Percentiles rank a stretch among this genome's conserved stretches.
Evolutionary conservation across 2,888 invertebrate genomes (phyloP).

Genomic region (Lycaena phlaeas): DNA sequence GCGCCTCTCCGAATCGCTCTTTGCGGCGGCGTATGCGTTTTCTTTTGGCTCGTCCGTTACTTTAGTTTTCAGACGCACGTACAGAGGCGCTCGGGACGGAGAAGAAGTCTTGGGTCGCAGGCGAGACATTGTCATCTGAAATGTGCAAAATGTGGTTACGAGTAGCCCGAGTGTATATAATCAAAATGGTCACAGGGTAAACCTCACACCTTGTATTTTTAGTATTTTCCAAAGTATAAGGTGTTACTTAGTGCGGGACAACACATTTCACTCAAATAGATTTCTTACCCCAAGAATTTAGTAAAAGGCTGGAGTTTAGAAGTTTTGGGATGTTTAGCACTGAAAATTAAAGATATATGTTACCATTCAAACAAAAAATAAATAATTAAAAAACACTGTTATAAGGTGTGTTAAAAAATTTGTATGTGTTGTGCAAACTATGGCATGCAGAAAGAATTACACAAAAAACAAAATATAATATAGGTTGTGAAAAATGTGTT

Average conservation of each 20-base stretch:
- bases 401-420: neutral
- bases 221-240: slow-evolving; percentile 28
- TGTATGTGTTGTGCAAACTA: neutral
- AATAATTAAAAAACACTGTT: slow-evolving; percentile 7
- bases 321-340: slow-evolving; percentile 41
- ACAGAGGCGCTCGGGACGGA: slow-evolving; percentile 46
- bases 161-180: neutral
- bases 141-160: slow-evolving; percentile 13
- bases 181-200: neutral
- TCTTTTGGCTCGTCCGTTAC: slow-evolving; percentile 60
- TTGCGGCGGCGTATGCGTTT: slow-evolving; percentile 55
- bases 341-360: slow-evolving; percentile 54
- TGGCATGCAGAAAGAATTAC: slow-evolving; percentile 4
- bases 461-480: neutral
- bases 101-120: slow-evolving; percentile 52
- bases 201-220: slow-evolving; percentile 20
- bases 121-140: slow-evolving; percentile 57
- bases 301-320: slow-evolving; percentile 44
- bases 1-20: slow-evolving; percentile 40
- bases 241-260: slow-evolving; percentile 37
- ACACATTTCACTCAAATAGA: slow-evolving; percentile 42
- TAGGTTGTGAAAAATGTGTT: no score
- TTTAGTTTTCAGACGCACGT: slow-evolving; percentile 51
- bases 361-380: slow-evolving; percentile 18
- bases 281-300: slow-evolving; percentile 46